Base-by-base conservation (phyloP, 2,113 vertebrate species). In the Dolichotis patagonum region DNA sequence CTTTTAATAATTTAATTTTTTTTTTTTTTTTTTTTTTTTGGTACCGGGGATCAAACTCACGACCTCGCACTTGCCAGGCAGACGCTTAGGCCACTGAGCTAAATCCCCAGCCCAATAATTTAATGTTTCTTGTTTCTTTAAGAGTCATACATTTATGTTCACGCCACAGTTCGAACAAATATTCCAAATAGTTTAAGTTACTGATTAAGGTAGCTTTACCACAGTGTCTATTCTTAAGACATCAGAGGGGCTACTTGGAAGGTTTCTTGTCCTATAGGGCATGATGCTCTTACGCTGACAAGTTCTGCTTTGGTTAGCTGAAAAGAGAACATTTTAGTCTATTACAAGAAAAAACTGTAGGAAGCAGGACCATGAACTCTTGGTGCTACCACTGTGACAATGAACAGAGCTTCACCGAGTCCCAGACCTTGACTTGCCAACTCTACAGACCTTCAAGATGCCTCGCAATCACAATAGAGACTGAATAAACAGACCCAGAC, bases 1-100 rank as follows among this genome's bases (percentile, higher is more conserved):
- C 96, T 80, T 90, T 58, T 49, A 95, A 38, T 73, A 92, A 32
- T 26, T 86, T 89, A 81, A 84, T 65, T 35, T 35, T 80, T 92
- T 90, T 69, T 80, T 7, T 82, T 52, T 26, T 32, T 69, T 67
- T 35, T n/a, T n/a, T n/a, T n/a, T n/a, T n/a, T n/a, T n/a, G n/a
- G n/a, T n/a, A n/a, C n/a, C n/a, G n/a, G n/a, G n/a, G n/a, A n/a
- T n/a, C n/a, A n/a, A n/a, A n/a, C n/a, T n/a, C n/a, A n/a, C n/a
- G n/a, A n/a, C n/a, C n/a, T n/a, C n/a, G n/a, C n/a, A n/a, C n/a
- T n/a, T n/a, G n/a, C n/a, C n/a, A n/a, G n/a, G n/a, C n/a, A n/a
- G n/a, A n/a, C n/a, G n/a, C n/a, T n/a, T n/a, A n/a, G n/a, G n/a
- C n/a, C n/a, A n/a, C n/a, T n/a, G n/a, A n/a, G n/a, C n/a, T n/a